Evolutionary conservation across 1,140 invertebrate species (phyloP), one percentile per base, ranked within the genome.

Genomic region (Eulimnadia texana): DNA sequence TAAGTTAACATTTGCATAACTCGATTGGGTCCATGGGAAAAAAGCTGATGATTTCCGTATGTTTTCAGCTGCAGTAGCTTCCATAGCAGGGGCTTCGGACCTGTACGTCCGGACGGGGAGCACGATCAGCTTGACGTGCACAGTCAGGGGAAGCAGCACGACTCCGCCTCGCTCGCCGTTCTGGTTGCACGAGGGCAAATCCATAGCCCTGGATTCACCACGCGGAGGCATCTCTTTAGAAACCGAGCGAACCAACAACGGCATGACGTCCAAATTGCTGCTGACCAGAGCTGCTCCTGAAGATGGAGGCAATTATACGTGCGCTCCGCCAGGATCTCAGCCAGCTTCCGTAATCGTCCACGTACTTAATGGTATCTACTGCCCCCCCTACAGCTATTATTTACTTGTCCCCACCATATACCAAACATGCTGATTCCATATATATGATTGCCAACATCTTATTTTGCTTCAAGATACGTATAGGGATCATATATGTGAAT

Each of bases 71-170:
- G 88, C 89, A 27, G 85, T 89, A 70, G 89, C 89, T 24, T 84
- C 80, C 67, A 92, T 92, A 66, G 80, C 82, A 68, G 88, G 87
- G 51, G 84, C 86, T n/a, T 82, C 85, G 65, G 88, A 57, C 11
- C 55, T 57, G n/a, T 57, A 57, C 72, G 88, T 91, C 66, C 91
- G 90, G 75, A 88, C 86, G 69, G 88, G 89, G 65, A 90, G 87
- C 73, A 91, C 88, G 58, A 92, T 92, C 77, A 88, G 86, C 64
- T 75, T 93, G 67, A 88, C 86, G 42, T 92, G 89, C 73, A 84
- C 85, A 33, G 87, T 92, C 1, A 27, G 33, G 33, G 83, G 88
- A 50, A 87, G 90, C 72, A 88, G 87, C 50, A 6, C 55, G 6
- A 86, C 84, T 61, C 85, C 86, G 20, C 85, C 85, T 23, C 84